A percentile compares a stretch with the other conserved stretches of the same genome.
Evolutionary conservation across 2,797 vertebrate genomes (phyloP).

Genomic region (Setipinna tenuifilis): DNA sequence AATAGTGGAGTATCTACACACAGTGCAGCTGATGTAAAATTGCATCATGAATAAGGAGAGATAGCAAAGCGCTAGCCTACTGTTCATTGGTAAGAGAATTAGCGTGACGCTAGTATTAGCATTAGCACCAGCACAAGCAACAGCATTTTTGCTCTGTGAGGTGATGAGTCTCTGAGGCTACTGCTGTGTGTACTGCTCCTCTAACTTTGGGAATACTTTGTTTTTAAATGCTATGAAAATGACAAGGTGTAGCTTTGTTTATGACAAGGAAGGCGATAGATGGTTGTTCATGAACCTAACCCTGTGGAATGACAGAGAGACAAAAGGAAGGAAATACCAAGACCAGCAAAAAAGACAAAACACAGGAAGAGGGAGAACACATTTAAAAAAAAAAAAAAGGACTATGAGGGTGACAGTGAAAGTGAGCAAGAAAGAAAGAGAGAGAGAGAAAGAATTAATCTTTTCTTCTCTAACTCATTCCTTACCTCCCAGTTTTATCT

Average conservation of each 20-base stretch:
- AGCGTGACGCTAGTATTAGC: background rate
- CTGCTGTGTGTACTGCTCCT: background rate
- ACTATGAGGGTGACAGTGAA: background rate
- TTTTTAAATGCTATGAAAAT: background rate
- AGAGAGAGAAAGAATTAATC: background rate
- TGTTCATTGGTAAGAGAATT: background rate
- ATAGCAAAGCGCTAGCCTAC: background rate
- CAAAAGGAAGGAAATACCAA: background rate
- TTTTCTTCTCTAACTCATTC: background rate
- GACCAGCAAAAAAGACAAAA: background rate
- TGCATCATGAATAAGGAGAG: background rate
- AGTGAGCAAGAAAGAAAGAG: conserved; percentile 29
- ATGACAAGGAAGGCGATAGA: background rate
- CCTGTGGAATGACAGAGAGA: background rate
- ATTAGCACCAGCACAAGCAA: background rate
- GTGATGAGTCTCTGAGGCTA: background rate
- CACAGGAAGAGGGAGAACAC: background rate
- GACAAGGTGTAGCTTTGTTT: background rate
- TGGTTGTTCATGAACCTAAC: background rate
- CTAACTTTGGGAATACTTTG: background rate
- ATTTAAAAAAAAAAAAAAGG: background rate
- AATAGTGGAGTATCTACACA: too few relatives aligned
- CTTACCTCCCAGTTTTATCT: background rate
- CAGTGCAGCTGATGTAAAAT: too few relatives aligned
- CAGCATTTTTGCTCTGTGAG: background rate